phyloP scores from a whole-genome alignment of 1,140 invertebrate genomes.

The Lepidurus apus region DNA sequence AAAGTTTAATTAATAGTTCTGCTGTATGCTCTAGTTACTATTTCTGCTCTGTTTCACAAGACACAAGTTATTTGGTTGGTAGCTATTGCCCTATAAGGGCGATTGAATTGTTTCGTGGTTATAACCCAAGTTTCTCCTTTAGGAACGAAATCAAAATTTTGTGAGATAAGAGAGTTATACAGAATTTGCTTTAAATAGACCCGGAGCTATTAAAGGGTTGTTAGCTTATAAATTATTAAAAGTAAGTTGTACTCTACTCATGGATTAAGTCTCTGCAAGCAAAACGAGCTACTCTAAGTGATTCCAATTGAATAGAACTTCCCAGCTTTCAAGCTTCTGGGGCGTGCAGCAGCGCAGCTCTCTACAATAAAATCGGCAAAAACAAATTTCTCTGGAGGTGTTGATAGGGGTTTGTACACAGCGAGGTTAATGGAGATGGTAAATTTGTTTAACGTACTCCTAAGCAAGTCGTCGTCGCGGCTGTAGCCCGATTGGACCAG shows the following conservation, averaged over 20 bases:
- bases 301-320: not conserved
- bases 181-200: not conserved
- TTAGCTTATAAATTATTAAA: not conserved
- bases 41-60: too few relatives aligned
- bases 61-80: too few relatives aligned
- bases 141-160: not conserved
- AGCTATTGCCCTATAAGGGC: too few relatives aligned
- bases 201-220: not conserved
- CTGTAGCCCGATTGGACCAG: slow-evolving; percentile 26
- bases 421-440: slow-evolving; percentile 8
- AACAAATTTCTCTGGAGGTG: not conserved
- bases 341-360: not conserved
- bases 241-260: slow-evolving; percentile 22
- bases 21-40: too few relatives aligned
- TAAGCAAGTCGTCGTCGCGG: slow-evolving; percentile 23
- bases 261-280: slow-evolving; percentile 1
- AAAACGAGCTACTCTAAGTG: slow-evolving; percentile 11
- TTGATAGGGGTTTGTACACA: not conserved
- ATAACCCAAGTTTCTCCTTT: not conserved
- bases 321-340: not conserved
- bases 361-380: not conserved
- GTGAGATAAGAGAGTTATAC: not conserved
- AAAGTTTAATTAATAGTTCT: too few relatives aligned
- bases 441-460: slow-evolving; percentile 1
- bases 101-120: too few relatives aligned